Conservation (phyloP, 2,888 invertebrate species). For the Oligia strigilis region DNA sequence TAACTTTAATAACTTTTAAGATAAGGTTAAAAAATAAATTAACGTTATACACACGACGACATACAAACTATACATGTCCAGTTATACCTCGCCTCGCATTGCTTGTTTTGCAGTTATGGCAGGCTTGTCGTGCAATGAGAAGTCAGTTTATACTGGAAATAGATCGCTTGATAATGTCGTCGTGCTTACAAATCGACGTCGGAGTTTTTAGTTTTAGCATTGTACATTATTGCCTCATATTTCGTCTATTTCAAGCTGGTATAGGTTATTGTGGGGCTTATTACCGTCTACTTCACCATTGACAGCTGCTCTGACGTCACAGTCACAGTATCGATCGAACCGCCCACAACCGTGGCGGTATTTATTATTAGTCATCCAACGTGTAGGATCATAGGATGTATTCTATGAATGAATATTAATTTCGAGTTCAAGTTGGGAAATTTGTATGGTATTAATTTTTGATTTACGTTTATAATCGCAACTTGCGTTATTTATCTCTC, state of each 20-base stretch:
- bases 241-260: background rate
- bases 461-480: background rate
- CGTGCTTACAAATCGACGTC: background rate
- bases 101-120: background rate
- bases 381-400: background rate
- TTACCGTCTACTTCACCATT: background rate
- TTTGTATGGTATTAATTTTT: background rate
- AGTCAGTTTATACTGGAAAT: background rate
- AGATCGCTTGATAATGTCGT: background rate
- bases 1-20: background rate
- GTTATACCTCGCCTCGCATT: background rate
- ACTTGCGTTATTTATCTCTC: background rate
- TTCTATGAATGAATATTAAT: constrained; percentile 1
- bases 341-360: constrained; percentile 5
- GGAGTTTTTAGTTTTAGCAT: background rate
- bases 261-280: background rate
- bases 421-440: background rate
- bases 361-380: constrained; percentile 24
- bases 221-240: background rate
- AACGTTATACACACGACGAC: background rate
- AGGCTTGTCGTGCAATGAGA: background rate
- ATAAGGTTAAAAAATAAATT: background rate
- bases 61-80: background rate
- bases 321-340: constrained; percentile 45
- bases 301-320: constrained; percentile 41